Evolutionary conservation across 2,113 vertebrate genomes (phyloP).

Genomic region (Silurus asotus): DNA sequence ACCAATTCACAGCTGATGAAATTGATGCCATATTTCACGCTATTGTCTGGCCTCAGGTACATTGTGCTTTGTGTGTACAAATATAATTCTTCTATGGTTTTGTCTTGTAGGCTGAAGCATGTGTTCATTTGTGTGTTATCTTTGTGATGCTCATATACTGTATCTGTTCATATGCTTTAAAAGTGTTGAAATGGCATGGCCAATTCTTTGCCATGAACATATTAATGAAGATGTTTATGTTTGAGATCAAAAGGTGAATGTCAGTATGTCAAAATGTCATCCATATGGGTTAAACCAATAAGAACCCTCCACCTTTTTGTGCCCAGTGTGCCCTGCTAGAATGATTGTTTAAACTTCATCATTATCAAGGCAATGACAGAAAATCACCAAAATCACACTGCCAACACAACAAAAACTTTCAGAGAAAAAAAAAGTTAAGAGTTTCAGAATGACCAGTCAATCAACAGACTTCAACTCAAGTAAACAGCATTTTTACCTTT

Average conservation of each 20-base stretch:
- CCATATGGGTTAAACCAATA: no score
- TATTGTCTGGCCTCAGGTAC: slow-evolving; percentile 92
- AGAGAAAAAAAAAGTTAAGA: neutral
- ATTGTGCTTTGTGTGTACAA: neutral
- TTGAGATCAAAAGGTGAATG: neutral
- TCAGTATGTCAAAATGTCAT: neutral
- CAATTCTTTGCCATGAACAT: neutral
- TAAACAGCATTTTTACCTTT: neutral
- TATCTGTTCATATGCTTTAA: neutral
- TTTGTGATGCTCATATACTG: neutral
- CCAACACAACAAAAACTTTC: neutral
- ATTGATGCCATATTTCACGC: slow-evolving; percentile 86
- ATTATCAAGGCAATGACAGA: no score
- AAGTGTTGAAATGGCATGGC: neutral
- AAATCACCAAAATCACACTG: neutral
- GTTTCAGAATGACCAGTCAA: neutral
- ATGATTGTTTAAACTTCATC: neutral
- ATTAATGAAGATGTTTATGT: neutral
- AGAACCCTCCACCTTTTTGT: neutral
- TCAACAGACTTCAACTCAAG: neutral
- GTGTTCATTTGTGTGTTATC: neutral
- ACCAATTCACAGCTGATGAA: slow-evolving; percentile 83
- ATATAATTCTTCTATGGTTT: neutral
- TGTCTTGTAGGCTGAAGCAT: neutral
- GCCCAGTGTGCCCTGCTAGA: neutral